A percentile compares a stretch with the other conserved stretches of the same genome.
These are phyloP conservation scores for Episyrphus balteatus DNA, from an alignment of 1,140 invertebrate species.

Conservation along the genomic window DNA sequence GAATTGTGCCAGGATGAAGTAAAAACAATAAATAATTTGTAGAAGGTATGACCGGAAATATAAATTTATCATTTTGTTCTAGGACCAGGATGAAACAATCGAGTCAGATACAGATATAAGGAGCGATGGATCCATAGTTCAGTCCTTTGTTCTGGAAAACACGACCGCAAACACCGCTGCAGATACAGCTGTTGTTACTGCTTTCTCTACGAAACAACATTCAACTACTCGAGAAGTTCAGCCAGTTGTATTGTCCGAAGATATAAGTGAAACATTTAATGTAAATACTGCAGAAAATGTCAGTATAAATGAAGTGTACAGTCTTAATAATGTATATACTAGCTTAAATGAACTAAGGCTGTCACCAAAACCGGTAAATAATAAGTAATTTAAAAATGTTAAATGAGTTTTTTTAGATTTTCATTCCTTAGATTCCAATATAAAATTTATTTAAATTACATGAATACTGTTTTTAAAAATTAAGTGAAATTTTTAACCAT, in stretches of 20 bases:
- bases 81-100: slow-evolving; percentile 34
- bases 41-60: neutral
- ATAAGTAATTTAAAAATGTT: neutral
- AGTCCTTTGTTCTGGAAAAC: neutral
- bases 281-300: too few species aligned
- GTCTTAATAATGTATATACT: neutral
- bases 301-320: too few species aligned
- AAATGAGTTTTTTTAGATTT: too few species aligned
- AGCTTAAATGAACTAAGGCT: neutral
- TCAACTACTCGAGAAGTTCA: too few species aligned
- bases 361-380: neutral
- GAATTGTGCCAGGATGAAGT: slow-evolving; percentile 74
- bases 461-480: too few species aligned
- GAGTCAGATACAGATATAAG: slow-evolving; percentile 31
- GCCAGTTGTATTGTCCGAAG: too few species aligned
- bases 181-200: neutral
- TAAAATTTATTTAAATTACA: too few species aligned
- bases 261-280: neutral
- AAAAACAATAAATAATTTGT: slow-evolving; percentile 3
- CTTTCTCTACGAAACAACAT: too few species aligned
- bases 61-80: neutral
- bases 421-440: too few species aligned
- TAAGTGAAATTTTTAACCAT: too few species aligned
- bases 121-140: slow-evolving; percentile 18
- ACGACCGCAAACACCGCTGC: neutral